phyloP scores from a whole-genome alignment of 2,113 vertebrate species.

The Callocephalon fimbriatum region DNA sequence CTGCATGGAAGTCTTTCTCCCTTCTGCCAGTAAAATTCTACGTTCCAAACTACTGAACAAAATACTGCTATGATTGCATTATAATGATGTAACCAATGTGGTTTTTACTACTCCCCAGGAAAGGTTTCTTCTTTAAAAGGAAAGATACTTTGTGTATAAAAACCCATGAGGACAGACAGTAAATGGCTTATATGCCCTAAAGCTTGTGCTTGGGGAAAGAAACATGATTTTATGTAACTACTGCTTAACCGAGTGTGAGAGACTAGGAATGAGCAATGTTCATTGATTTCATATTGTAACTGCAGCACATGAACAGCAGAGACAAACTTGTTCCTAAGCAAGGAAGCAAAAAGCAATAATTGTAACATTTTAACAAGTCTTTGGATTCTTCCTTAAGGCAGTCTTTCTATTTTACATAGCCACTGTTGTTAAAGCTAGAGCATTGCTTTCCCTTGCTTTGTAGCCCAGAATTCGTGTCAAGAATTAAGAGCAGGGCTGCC shows the following conservation, averaged over 20 bases:
- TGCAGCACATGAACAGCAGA: accelerated
- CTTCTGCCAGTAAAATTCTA: not conserved
- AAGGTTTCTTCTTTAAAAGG: not conserved
- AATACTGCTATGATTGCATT: not conserved
- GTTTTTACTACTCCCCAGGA: not conserved
- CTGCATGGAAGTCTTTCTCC: not conserved
- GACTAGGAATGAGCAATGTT: not conserved
- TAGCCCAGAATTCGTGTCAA: accelerated
- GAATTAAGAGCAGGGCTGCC: not conserved
- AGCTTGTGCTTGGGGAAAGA: not conserved
- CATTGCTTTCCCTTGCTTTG: not conserved
- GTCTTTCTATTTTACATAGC: accelerated
- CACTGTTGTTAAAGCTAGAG: not conserved
- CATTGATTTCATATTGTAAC: not conserved
- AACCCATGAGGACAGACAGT: not conserved
- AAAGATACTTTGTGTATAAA: not conserved
- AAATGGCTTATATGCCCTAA: not conserved
- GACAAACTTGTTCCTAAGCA: not conserved
- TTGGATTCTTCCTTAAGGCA: not conserved
- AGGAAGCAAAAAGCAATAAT: not conserved
- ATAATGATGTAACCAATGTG: not conserved
- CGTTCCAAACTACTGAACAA: not conserved
- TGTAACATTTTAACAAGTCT: not conserved
- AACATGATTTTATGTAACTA: not conserved
- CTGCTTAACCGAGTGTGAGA: not conserved